Percentiles rank a stretch among this genome's conserved stretches.
These are phyloP conservation scores for Chloroceryle aenea DNA, from an alignment of 2,113 vertebrate genomes.

Conservation along the genomic window DNA sequence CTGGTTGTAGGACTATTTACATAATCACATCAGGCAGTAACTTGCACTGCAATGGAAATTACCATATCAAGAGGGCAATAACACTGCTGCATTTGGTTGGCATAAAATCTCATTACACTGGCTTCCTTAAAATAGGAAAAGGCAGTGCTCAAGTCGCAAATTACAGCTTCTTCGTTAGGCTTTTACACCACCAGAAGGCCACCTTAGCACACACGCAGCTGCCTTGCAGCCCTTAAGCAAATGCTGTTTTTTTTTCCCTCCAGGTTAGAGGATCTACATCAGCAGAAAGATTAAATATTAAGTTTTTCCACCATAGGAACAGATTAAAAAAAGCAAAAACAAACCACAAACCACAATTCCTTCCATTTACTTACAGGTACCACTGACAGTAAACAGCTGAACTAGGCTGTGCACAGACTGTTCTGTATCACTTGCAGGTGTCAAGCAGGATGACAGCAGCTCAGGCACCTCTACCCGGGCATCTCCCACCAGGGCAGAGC, in stretches of 20 bases:
- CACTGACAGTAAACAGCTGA: background rate
- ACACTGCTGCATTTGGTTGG: background rate
- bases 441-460: background rate
- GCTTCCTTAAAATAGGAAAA: constrained; percentile 3
- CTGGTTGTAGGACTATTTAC: constrained; percentile 12
- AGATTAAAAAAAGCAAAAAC: background rate
- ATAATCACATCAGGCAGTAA: constrained; percentile 30
- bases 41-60: constrained; percentile 8
- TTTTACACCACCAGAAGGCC: background rate
- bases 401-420: background rate
- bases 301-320: background rate
- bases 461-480: background rate
- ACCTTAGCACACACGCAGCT: background rate
- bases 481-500: background rate
- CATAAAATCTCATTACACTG: background rate
- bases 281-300: background rate
- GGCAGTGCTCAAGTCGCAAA: background rate
- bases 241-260: background rate
- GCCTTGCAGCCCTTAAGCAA: background rate
- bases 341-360: background rate
- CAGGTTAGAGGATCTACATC: background rate
- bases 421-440: background rate
- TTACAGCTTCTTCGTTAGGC: background rate
- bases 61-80: constrained; percentile 19
- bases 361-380: background rate